phyloP scores from a whole-genome alignment of 2,113 vertebrate species.

The Varanus komodoensis region DNA sequence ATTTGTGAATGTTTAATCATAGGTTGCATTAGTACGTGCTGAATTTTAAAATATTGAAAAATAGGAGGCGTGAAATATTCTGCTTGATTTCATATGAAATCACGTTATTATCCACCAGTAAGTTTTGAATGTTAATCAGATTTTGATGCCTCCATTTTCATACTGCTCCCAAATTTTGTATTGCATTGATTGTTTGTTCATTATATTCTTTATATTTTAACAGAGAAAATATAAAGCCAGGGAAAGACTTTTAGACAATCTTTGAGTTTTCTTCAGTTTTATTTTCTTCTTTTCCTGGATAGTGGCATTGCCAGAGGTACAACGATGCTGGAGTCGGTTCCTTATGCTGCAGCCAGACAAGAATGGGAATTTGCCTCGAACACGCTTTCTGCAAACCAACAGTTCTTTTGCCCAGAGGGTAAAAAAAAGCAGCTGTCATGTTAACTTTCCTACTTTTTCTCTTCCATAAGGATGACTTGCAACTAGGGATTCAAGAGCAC shows the following conservation, averaged over 20 bases:
- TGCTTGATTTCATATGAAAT: background rate
- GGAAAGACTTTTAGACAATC: background rate
- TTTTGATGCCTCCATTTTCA: background rate
- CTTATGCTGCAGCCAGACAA: constrained; percentile 31
- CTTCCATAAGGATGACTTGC: background rate
- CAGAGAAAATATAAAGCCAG: background rate
- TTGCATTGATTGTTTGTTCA: background rate
- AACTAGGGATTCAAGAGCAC: background rate
- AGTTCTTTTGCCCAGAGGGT: constrained; percentile 20
- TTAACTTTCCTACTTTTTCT: background rate
- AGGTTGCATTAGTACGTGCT: background rate
- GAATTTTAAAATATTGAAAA: background rate
- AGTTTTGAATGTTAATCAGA: background rate
- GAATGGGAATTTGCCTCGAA: constrained; percentile 37
- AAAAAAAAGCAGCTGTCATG: background rate
- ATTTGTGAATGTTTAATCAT: background rate
- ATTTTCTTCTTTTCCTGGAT: constrained; percentile 9
- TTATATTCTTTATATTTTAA: background rate
- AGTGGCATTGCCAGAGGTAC: constrained; percentile 36
- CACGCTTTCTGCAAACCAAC: background rate
- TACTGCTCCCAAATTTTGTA: background rate
- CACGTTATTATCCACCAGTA: background rate
- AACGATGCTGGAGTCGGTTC: constrained; percentile 47
- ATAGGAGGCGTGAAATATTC: background rate
- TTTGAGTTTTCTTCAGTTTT: background rate